Base-by-base conservation (phyloP, 2,797 vertebrate species). In the Neopelma chrysocephalum region DNA sequence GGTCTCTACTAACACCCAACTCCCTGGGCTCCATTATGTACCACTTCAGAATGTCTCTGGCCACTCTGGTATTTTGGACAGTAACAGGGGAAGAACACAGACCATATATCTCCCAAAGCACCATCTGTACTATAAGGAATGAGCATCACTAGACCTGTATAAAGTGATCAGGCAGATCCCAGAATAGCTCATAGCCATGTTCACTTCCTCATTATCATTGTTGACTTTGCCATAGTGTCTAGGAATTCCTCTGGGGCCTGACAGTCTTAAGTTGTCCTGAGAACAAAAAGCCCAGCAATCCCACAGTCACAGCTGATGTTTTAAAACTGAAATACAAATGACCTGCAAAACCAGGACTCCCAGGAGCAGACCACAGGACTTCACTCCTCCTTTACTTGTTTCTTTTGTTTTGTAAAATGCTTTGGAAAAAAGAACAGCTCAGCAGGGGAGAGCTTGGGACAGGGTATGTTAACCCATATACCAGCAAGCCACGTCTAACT, bases 241-340 rank as follows among this genome's bases (percentile, higher is more conserved):
- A 2, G 2, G 89, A 92, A 95, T 82, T 76, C 42, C 47, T 36
- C 51, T 26, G 73, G 11, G 71, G 47, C 62, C 54, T 68, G 54
- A 64, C 38, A 50, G 61, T n/a, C 76, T 48, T 48, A 47, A 62
- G 62, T 15, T 79, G 66, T 61, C 71, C 64, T 60, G 60, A 89
- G 75, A 85, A 93, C 64, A 92, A 73, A 87, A 89, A 60, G 50
- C 25, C 53, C 68, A 69, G 32, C 53, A 79, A 90, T 34, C 42
- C 76, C 75, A 66, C 32, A 84, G 64, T 42, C 43, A 81, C 58
- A 91, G 69, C 26, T 48, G 61, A 21, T 13, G 56, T 79, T 87
- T 84, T 72, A 69, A 81, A 94, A 69, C 34, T 76, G 61, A 93
- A 93, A 75, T 57, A 94, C 26, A 66, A 82, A 85, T 57, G 58